Evolutionary conservation across 2,113 vertebrate genomes (phyloP).

Genomic region (Paratilapia polleni): DNA sequence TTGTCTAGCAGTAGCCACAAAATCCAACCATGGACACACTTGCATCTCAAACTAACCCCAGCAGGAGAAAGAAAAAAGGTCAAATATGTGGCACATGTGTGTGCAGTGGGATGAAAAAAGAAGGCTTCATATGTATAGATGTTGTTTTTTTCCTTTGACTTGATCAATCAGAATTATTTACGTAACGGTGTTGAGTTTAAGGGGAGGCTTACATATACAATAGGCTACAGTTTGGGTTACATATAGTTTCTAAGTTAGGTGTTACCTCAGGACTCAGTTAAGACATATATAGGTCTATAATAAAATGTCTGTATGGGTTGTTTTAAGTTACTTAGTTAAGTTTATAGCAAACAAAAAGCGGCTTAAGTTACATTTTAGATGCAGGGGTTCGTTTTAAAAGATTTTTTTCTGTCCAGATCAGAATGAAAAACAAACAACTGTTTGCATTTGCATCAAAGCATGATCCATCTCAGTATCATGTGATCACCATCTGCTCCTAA

Average conservation of each 20-base stretch:
- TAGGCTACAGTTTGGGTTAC: background rate
- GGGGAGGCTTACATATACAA: background rate
- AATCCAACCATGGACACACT: constrained; percentile 42
- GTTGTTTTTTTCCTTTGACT: constrained; percentile 15
- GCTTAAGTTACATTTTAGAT: constrained; percentile 14
- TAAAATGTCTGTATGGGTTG: background rate
- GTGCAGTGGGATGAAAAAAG: background rate
- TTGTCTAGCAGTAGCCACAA: constrained; percentile 35
- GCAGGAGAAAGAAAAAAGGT: constrained; percentile 27
- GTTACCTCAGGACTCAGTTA: background rate
- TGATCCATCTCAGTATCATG: constrained; percentile 14
- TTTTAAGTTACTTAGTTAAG: background rate
- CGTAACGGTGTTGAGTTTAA: background rate
- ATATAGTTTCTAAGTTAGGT: background rate
- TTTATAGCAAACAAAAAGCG: background rate
- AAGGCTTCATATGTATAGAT: background rate
- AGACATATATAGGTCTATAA: background rate
- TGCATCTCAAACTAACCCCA: constrained; percentile 28
- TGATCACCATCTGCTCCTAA: constrained; percentile 30
- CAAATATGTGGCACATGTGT: constrained; percentile 47
- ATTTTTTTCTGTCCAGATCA: background rate
- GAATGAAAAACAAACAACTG: background rate
- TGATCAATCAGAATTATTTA: constrained; percentile 3
- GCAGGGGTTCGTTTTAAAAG: constrained; percentile 8
- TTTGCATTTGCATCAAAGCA: constrained; percentile 24